Conservation (phyloP, 2,797 vertebrate species). For the Enteromius trimaculatus region DNA sequence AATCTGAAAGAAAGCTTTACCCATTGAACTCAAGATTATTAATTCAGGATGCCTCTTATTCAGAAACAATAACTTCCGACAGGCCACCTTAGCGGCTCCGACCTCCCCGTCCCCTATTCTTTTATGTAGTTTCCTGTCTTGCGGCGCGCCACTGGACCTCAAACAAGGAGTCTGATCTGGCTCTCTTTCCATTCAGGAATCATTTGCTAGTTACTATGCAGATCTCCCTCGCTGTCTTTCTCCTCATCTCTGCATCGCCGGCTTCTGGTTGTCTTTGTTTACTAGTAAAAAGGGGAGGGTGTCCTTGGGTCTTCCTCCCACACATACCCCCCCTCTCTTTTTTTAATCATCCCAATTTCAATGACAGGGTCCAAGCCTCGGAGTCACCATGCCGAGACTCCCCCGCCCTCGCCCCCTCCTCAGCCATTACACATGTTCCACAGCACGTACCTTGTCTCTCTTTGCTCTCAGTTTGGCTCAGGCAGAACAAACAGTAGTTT, state of each 20-base stretch:
- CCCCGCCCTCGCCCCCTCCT: conserved; percentile 67
- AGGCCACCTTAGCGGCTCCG: conserved; percentile 71
- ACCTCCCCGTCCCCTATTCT: conserved; percentile 73
- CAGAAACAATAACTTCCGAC: conserved; percentile 78
- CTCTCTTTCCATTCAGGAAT: conserved; percentile 67
- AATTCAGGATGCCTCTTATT: conserved; percentile 62
- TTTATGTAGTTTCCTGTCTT: conserved; percentile 82
- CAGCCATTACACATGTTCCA: conserved; percentile 76
- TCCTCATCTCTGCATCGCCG: conserved; percentile 50
- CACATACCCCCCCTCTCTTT: conserved; percentile 49
- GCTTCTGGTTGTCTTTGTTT: conserved; percentile 60
- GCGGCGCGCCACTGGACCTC: conserved; percentile 77
- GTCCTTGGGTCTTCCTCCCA: conserved; percentile 58
- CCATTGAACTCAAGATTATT: conserved; percentile 58
- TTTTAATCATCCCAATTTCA: conserved; percentile 64
- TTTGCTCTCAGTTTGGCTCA: conserved; percentile 74
- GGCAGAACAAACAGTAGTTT: conserved; percentile 79
- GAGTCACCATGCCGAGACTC: conserved; percentile 78
- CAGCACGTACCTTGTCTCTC: conserved; percentile 81
- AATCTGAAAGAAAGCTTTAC: conserved; percentile 46
- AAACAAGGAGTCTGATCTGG: conserved; percentile 68
- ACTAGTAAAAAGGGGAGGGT: conserved; percentile 48
- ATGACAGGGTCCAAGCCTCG: conserved; percentile 66
- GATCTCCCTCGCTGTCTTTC: conserved; percentile 39
- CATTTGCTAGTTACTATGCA: conserved; percentile 57